Conservation (phyloP, 2,113 vertebrate species). For the Laterallus jamaicensis region DNA sequence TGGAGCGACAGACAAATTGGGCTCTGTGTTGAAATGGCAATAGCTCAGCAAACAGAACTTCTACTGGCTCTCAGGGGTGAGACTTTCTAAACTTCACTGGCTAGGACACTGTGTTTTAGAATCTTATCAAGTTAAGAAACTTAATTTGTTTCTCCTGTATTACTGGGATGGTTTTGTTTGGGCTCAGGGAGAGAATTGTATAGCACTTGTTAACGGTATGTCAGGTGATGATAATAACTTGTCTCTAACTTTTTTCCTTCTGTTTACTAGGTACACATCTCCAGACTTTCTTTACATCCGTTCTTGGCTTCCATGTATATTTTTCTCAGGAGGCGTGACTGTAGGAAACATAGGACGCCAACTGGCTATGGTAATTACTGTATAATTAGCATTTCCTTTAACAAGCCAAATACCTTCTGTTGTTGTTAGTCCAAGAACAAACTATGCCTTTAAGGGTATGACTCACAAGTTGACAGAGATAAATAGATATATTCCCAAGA, state of each 20-base stretch:
- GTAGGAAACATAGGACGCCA: conserved; percentile 98
- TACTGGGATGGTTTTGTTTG: not conserved
- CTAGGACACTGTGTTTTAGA: not conserved
- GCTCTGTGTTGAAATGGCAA: not conserved
- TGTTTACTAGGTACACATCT: conserved; percentile 87
- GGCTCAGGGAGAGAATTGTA: not conserved
- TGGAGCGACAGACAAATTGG: not conserved
- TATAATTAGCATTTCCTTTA: conserved; percentile 31
- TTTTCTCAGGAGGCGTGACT: conserved; percentile 97
- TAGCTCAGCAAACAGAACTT: not conserved
- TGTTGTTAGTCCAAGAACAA: conserved; percentile 18
- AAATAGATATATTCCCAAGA: not conserved
- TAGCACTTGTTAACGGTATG: not conserved
- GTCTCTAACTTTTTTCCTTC: not conserved
- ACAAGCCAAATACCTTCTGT: not conserved
- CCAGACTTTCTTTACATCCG: conserved; percentile 96
- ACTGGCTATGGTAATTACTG: conserved; percentile 89
- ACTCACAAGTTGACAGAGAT: conserved; percentile 1
- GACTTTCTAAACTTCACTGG: not conserved
- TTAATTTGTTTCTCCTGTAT: not conserved
- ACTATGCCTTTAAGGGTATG: conserved; percentile 49
- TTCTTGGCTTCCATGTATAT: conserved; percentile 98
- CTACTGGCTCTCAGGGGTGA: not conserved
- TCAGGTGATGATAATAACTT: not conserved
- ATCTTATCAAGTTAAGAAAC: not conserved